Evolutionary conservation across 2,113 vertebrate species (phyloP).

Genomic region (Prietella phreatophila): DNA sequence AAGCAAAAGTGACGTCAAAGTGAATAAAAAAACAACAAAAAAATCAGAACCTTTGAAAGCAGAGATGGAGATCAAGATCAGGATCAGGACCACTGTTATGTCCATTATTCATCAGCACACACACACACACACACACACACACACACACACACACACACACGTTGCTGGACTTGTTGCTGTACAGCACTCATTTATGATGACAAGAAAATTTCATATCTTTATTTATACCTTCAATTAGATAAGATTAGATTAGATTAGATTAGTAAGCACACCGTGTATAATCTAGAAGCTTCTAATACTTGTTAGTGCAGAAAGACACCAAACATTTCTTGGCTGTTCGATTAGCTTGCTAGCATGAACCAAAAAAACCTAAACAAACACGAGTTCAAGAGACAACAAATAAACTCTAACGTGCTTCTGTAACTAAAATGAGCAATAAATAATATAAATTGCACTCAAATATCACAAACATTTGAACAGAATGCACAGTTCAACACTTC

Average conservation of each 20-base stretch:
- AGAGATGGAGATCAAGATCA: background rate
- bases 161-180: background rate
- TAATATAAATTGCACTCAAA: background rate
- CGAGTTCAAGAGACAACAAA: background rate
- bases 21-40: constrained; percentile 39
- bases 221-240: no score
- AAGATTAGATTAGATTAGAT: no score
- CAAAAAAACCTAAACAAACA: background rate
- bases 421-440: background rate
- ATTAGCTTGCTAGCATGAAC: background rate
- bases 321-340: background rate
- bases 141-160: constrained; percentile 1
- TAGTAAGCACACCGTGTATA: background rate
- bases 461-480: background rate
- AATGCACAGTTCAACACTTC: background rate
- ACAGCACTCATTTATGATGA: background rate
- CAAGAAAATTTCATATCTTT: background rate
- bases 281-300: background rate
- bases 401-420: background rate
- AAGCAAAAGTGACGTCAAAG: constrained; percentile 51
- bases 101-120: background rate
- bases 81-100: background rate
- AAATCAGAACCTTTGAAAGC: constrained; percentile 49
- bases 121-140: background rate
- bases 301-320: background rate